A percentile compares a stretch with the other conserved stretches of the same genome.
Evolutionary conservation across 2,797 vertebrate species (phyloP).

Genomic region (Epinephelus awoara): DNA sequence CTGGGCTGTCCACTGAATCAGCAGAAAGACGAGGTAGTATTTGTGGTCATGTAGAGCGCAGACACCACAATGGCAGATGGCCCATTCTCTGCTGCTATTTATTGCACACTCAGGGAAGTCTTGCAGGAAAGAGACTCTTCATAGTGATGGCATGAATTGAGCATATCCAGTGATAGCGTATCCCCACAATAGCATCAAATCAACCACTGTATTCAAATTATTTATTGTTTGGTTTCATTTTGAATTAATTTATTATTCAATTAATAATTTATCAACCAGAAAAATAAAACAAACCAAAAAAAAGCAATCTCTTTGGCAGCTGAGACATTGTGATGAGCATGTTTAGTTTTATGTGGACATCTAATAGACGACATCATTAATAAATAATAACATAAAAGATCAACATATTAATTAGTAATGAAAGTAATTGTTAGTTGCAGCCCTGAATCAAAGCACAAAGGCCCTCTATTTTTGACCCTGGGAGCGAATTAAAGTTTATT

Average conservation of each 20-base stretch:
- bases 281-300: background rate
- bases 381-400: background rate
- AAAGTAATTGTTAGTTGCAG: background rate
- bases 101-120: constrained; percentile 41
- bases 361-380: background rate
- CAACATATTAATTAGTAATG: background rate
- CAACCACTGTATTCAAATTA: background rate
- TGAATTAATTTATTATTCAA: background rate
- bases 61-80: constrained; percentile 58
- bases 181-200: background rate
- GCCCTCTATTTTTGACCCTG: background rate
- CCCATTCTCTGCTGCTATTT: constrained; percentile 53
- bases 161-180: background rate
- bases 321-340: background rate
- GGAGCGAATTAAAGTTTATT: background rate
- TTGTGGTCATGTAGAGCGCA: constrained; percentile 55
- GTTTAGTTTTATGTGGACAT: background rate
- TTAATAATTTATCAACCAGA: background rate
- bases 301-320: background rate
- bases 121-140: constrained; percentile 27
- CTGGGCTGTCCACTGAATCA: constrained; percentile 65
- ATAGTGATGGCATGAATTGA: constrained; percentile 13
- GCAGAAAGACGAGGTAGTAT: constrained; percentile 56
- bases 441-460: background rate
- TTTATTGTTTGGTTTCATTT: background rate